phyloP scores from a whole-genome alignment of 2,888 invertebrate genomes.

The Limnephilus marmoratus region DNA sequence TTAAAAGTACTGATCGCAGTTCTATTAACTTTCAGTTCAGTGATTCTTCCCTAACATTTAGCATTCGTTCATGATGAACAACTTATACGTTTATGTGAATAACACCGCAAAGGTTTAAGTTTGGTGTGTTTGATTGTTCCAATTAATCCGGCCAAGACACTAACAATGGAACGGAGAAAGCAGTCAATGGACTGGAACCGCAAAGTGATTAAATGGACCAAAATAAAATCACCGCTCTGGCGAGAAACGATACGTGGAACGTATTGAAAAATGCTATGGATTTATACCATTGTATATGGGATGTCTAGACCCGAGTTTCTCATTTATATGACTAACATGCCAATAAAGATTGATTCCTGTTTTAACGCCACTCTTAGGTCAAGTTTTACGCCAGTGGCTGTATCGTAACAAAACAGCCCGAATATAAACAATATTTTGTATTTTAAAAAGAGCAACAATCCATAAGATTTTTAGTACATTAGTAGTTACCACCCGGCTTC shows the following conservation, averaged over 20 bases:
- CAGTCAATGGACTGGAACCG: constrained; percentile 35
- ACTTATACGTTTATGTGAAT: neutral
- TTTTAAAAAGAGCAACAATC: no score
- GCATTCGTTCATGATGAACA: neutral
- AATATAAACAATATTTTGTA: no score
- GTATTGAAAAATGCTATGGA: constrained; percentile 24
- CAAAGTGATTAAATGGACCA: constrained; percentile 46
- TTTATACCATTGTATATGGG: constrained; percentile 6
- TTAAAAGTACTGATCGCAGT: neutral
- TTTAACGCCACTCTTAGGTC: neutral
- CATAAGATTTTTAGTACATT: no score
- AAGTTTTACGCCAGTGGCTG: no score
- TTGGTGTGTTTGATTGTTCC: neutral
- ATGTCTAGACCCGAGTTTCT: neutral
- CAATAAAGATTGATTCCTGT: neutral
- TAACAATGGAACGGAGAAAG: constrained; percentile 18
- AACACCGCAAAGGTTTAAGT: neutral
- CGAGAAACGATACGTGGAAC: constrained; percentile 14
- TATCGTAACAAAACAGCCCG: no score
- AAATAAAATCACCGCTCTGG: constrained; percentile 43
- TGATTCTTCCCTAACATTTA: neutral
- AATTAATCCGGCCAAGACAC: constrained; percentile 13
- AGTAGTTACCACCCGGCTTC: no score
- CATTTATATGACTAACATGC: neutral
- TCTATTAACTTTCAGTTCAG: neutral